Percentiles rank a stretch among this genome's conserved stretches.
These are phyloP conservation scores for Orius insidiosus DNA, from an alignment of 1,140 invertebrate genomes.

Conservation along the genomic window DNA sequence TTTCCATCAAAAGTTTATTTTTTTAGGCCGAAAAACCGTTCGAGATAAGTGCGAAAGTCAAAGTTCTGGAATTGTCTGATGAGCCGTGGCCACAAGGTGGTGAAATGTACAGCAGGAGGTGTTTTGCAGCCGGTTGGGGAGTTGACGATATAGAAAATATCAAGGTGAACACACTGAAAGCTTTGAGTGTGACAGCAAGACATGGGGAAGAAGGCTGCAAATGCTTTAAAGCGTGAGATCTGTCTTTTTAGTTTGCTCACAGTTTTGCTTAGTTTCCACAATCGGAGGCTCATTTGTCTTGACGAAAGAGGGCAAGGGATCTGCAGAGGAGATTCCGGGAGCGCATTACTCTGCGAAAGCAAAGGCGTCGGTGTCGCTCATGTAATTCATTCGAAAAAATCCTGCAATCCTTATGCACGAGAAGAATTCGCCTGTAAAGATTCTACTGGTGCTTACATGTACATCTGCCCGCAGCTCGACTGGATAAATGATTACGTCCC, in stretches of 20 bases:
- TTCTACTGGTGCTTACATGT: not conserved
- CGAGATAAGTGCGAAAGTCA: not conserved
- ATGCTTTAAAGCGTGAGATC: not conserved
- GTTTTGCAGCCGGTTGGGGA: not conserved
- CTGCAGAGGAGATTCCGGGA: not conserved
- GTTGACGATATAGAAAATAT: not conserved
- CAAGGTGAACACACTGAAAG: not conserved
- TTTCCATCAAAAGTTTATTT: too few relatives aligned
- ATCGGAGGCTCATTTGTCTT: too few relatives aligned
- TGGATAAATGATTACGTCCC: slow-evolving; percentile 2
- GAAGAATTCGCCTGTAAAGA: not conserved
- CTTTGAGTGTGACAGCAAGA: not conserved
- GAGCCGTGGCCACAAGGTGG: not conserved
- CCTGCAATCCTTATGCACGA: not conserved
- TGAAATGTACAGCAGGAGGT: not conserved
- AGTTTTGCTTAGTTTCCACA: too few relatives aligned
- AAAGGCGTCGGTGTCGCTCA: slow-evolving; percentile 1
- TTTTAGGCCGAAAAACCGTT: not conserved
- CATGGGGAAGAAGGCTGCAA: not conserved
- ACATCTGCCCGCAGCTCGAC: slow-evolving; percentile 2
- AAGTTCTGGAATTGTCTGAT: not conserved
- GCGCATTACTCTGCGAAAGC: not conserved
- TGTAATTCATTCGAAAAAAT: not conserved
- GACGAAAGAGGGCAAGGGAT: too few relatives aligned
- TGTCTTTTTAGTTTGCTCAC: too few relatives aligned